These are phyloP conservation scores for Leptinotarsa lineolata DNA, from an alignment of 1,140 invertebrate genomes.

Conservation along the genomic window DNA sequence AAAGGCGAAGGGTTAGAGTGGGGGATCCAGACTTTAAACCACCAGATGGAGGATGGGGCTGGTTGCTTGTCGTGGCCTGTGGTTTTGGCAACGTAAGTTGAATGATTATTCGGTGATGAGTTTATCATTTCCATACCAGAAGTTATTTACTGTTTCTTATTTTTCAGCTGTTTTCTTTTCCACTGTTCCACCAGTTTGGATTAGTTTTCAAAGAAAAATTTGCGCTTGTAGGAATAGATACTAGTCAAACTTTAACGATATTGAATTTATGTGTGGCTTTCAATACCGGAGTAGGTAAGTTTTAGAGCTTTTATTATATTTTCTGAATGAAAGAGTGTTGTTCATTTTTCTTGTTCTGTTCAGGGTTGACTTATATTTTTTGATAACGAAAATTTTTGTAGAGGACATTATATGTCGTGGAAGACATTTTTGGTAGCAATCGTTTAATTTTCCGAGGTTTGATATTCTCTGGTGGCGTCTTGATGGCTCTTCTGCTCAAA, in stretches of 20 bases:
- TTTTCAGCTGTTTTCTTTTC: conserved; percentile 66
- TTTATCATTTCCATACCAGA: too few relatives aligned
- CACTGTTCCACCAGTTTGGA: conserved; percentile 69
- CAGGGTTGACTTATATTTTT: too few relatives aligned
- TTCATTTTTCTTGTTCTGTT: too few relatives aligned
- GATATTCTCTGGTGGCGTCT: too few relatives aligned
- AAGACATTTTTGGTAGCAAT: too few relatives aligned
- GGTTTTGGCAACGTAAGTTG: conserved; percentile 68
- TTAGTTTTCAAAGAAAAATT: conserved; percentile 68
- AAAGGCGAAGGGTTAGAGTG: conserved; percentile 40
- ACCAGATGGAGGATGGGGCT: conserved; percentile 72
- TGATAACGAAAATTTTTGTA: too few relatives aligned
- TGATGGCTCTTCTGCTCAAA: too few relatives aligned
- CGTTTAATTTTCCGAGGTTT: accelerated
- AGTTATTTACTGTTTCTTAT: conserved; percentile 10
- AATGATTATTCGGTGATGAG: too few relatives aligned
- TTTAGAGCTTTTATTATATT: too few relatives aligned
- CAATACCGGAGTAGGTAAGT: conserved; percentile 61
- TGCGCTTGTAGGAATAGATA: conserved; percentile 60
- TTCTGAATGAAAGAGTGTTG: too few relatives aligned
- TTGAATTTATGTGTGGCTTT: conserved; percentile 70
- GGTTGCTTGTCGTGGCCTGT: conserved; percentile 67
- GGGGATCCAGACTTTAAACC: conserved; percentile 57
- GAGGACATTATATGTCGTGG: too few relatives aligned
- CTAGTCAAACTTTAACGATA: conserved; percentile 66